phyloP scores from a whole-genome alignment of 92 coral and sea anemone genomes.

The Epizoanthus rinbou region DNA sequence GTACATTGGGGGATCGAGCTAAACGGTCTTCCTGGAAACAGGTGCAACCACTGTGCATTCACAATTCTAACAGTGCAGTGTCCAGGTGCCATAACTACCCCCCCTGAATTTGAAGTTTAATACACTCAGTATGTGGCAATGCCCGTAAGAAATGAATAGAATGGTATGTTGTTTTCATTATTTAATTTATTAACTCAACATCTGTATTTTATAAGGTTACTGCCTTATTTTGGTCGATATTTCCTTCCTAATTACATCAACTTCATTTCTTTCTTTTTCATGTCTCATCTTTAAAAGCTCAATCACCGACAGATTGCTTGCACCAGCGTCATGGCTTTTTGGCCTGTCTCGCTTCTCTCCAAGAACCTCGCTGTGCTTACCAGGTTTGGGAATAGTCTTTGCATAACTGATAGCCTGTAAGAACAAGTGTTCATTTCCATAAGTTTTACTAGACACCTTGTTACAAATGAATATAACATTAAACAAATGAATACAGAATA shows the following conservation, averaged over 20 bases:
- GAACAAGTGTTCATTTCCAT: background rate
- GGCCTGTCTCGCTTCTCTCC: conserved; percentile 1
- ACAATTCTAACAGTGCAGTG: too few relatives aligned
- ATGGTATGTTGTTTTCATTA: too few relatives aligned
- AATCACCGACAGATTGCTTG: conserved; percentile 67
- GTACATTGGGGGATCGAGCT: too few relatives aligned
- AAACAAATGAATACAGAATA: too few relatives aligned
- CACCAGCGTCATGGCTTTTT: conserved; percentile 31
- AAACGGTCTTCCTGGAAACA: too few relatives aligned
- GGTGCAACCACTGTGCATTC: too few relatives aligned
- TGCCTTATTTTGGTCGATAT: conserved; percentile 73
- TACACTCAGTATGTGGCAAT: too few relatives aligned
- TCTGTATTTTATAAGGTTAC: background rate
- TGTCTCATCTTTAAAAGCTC: conserved; percentile 86
- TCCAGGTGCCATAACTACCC: too few relatives aligned
- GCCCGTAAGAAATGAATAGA: too few relatives aligned
- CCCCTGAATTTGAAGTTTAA: too few relatives aligned
- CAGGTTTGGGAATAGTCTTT: conserved; percentile 90
- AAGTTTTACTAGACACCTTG: background rate
- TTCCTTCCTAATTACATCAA: conserved; percentile 82
- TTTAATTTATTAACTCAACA: too few relatives aligned
- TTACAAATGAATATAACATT: too few relatives aligned
- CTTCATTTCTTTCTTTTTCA: conserved; percentile 84
- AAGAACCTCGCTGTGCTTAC: conserved; percentile 14
- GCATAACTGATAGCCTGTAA: conserved; percentile 89